phyloP scores from a whole-genome alignment of 2,797 vertebrate genomes.

The Leuciscus waleckii region DNA sequence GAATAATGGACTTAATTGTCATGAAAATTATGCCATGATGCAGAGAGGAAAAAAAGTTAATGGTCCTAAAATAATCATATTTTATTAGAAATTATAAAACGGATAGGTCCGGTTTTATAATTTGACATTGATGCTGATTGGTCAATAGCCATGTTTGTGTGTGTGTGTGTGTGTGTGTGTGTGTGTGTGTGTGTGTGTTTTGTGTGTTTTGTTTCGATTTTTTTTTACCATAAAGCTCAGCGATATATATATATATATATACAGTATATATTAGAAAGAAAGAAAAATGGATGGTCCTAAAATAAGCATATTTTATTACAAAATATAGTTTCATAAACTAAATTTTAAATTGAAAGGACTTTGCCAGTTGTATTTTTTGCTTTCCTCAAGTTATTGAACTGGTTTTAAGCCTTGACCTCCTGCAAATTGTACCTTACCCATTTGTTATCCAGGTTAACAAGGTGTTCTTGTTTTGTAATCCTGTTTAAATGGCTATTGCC shows the following conservation, averaged over 20 bases:
- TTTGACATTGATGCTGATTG: background rate
- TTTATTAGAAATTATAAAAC: background rate
- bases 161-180: too few species aligned
- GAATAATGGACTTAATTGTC: background rate
- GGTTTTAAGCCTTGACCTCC: constrained; percentile 18
- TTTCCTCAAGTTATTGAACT: constrained; percentile 21
- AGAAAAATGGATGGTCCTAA: too few species aligned
- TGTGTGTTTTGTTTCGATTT: too few species aligned
- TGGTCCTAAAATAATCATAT: background rate
- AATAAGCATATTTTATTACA: constrained; percentile 14
- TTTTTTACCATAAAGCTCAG: too few species aligned
- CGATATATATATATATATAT: too few species aligned
- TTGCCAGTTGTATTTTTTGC: background rate
- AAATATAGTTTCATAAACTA: background rate
- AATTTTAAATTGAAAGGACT: background rate
- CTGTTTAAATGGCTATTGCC: constrained; percentile 29
- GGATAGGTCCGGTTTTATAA: background rate
- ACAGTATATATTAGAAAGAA: too few species aligned
- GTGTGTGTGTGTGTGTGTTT: too few species aligned
- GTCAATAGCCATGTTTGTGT: background rate
- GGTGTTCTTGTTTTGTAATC: constrained; percentile 41
- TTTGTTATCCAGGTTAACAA: constrained; percentile 41
- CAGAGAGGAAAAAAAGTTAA: background rate
- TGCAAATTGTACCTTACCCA: background rate
- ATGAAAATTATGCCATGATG: background rate